Evolutionary conservation across 2,113 vertebrate species (phyloP).

Genomic region (Prochilodus magdalenae): DNA sequence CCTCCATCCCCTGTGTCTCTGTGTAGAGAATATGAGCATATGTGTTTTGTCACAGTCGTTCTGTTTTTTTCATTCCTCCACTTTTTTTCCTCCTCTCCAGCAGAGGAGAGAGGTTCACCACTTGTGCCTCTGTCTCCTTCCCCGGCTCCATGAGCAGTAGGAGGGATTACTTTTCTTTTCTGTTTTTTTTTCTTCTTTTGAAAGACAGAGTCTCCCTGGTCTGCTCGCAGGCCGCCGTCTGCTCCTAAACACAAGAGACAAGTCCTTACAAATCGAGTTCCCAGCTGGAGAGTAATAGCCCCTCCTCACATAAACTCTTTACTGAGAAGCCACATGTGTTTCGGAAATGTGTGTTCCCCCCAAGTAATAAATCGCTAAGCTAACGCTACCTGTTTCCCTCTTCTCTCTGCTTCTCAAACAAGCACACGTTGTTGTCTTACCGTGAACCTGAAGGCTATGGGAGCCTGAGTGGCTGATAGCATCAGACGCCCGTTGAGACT

Average conservation of each 20-base stretch:
- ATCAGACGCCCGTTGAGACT: neutral
- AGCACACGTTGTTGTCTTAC: slow-evolving; percentile 35
- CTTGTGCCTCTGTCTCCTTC: slow-evolving; percentile 57
- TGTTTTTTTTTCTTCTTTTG: slow-evolving; percentile 25
- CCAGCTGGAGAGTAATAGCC: slow-evolving; percentile 57
- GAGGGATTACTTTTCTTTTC: slow-evolving; percentile 6
- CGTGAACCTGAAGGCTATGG: slow-evolving; percentile 12
- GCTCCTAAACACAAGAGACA: slow-evolving; percentile 28
- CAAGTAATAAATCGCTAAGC: neutral
- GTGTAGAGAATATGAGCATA: neutral
- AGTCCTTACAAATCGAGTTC: slow-evolving; percentile 66
- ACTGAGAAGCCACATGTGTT: slow-evolving; percentile 53
- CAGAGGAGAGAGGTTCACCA: slow-evolving; percentile 50
- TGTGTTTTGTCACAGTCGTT: slow-evolving; percentile 19
- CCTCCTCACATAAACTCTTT: slow-evolving; percentile 37
- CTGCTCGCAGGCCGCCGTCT: slow-evolving; percentile 40
- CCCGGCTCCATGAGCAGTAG: slow-evolving; percentile 24
- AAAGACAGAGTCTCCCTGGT: slow-evolving; percentile 6
- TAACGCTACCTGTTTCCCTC: neutral
- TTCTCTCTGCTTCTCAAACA: slow-evolving; percentile 25
- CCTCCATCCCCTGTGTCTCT: neutral
- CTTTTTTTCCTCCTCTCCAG: slow-evolving; percentile 15
- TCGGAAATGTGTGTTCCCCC: slow-evolving; percentile 27
- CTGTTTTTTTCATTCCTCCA: neutral
- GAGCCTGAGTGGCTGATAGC: neutral